phyloP scores from a whole-genome alignment of 1,140 invertebrate genomes.

The Lepidurus arcticus region DNA sequence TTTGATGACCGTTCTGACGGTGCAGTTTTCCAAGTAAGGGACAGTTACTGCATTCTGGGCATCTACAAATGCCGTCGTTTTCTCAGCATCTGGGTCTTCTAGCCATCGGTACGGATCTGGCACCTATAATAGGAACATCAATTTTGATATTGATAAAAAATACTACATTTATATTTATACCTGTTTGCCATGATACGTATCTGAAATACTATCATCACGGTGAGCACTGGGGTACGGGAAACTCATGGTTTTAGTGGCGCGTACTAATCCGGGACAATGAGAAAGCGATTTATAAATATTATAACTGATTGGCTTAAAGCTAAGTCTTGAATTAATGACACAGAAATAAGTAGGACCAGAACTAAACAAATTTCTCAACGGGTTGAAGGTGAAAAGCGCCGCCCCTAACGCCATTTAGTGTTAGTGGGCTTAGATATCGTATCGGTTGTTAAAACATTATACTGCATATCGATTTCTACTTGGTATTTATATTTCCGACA shows the following conservation, averaged over 20 bases:
- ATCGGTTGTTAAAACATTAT: neutral
- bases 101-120: slow-evolving; percentile 92
- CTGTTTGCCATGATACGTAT: slow-evolving; percentile 24
- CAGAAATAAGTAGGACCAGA: neutral
- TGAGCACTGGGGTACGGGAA: neutral
- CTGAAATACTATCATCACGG: neutral
- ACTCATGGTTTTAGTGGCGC: slow-evolving; percentile 31
- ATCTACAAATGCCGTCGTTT: slow-evolving; percentile 88
- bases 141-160: slow-evolving; percentile 23
- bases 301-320: neutral
- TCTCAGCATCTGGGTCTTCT: slow-evolving; percentile 87
- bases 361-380: slow-evolving; percentile 28
- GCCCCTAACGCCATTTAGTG: neutral
- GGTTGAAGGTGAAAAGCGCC: neutral
- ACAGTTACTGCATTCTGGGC: slow-evolving; percentile 82
- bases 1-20: slow-evolving; percentile 64
- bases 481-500: no score
- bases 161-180: slow-evolving; percentile 26
- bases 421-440: neutral
- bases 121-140: slow-evolving; percentile 55
- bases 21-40: slow-evolving; percentile 75
- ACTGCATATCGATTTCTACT: no score
- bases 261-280: neutral
- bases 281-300: slow-evolving; percentile 11
- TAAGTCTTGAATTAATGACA: neutral